Conservation (phyloP, 2,888 invertebrate genomes). For the Nymphalis c-album region DNA sequence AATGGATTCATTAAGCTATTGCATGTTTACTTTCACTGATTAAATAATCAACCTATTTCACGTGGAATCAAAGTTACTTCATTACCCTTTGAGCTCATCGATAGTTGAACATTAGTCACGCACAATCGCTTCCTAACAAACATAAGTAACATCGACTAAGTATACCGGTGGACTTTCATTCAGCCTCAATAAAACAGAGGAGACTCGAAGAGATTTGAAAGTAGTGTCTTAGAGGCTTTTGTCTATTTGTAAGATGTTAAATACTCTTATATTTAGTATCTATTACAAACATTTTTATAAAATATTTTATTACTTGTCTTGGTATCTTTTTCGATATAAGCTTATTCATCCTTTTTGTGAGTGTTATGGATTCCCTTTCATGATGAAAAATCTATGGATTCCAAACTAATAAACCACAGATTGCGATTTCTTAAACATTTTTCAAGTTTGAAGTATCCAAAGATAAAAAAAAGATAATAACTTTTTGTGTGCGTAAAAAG, state of each 20-base stretch:
- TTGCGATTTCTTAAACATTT: no score
- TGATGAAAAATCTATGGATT: no score
- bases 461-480: no score
- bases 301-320: no score
- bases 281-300: no score
- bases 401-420: no score
- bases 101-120: neutral
- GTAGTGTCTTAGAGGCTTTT: neutral
- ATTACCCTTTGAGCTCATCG: constrained; percentile 8
- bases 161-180: neutral
- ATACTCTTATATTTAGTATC: neutral
- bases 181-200: neutral
- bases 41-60: constrained; percentile 7
- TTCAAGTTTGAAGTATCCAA: no score
- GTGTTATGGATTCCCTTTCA: no score
- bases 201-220: neutral
- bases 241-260: neutral
- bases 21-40: neutral
- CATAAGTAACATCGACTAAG: neutral
- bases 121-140: constrained; percentile 9
- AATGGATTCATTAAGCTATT: neutral
- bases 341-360: no score
- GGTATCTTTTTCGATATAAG: no score
- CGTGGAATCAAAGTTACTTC: neutral
- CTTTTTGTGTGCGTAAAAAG: no score